These are phyloP conservation scores for Poeciliopsis turrubarensis DNA, from an alignment of 2,113 vertebrate genomes.

Conservation along the genomic window DNA sequence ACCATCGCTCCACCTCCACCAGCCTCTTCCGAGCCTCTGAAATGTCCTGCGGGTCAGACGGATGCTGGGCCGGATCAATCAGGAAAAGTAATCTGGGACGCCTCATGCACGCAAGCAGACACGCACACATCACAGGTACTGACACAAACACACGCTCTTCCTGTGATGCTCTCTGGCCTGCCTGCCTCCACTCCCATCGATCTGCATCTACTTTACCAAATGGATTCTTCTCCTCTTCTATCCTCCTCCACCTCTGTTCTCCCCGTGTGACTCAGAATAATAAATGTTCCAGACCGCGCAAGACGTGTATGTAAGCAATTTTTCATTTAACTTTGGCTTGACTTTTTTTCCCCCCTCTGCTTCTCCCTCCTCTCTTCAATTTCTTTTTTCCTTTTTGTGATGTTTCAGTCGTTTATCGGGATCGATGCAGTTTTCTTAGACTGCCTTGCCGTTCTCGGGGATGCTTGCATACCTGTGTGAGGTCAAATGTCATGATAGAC, in stretches of 20 bases:
- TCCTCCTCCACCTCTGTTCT: constrained; percentile 62
- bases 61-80: constrained; percentile 80
- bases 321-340: constrained; percentile 78
- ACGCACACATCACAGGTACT: constrained; percentile 34
- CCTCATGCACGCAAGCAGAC: constrained; percentile 49
- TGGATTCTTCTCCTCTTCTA: constrained; percentile 76
- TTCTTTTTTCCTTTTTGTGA: constrained; percentile 55
- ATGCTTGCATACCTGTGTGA: constrained; percentile 29
- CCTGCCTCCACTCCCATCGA: constrained; percentile 80
- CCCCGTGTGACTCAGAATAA: constrained; percentile 73
- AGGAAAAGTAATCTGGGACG: constrained; percentile 79
- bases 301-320: constrained; percentile 77
- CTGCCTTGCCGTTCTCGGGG: constrained; percentile 40
- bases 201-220: constrained; percentile 84
- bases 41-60: constrained; percentile 78
- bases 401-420: constrained; percentile 49
- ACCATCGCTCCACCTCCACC: constrained; percentile 63
- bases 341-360: constrained; percentile 42
- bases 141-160: constrained; percentile 27
- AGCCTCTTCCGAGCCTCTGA: constrained; percentile 61
- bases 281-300: constrained; percentile 72
- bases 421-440: constrained; percentile 70
- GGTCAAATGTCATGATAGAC: constrained; percentile 60
- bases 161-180: constrained; percentile 67
- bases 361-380: constrained; percentile 16